Percentiles rank a stretch among this genome's conserved stretches.
Evolutionary conservation across 2,113 vertebrate genomes (phyloP).

Genomic region (human): GRCh38 chr16:16266501-16267000

Average conservation of each 20-base stretch:
- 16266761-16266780: not conserved
- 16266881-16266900: conserved; percentile 16
- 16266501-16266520: not conserved
- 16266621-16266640: not conserved
- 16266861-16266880: not conserved
- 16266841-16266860: conserved; percentile 34
- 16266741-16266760: not conserved
- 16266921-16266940: conserved; percentile 45
- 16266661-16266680: rapidly evolving
- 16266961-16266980: conserved; percentile 55
- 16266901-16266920: conserved; percentile 63
- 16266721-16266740: not conserved
- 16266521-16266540: not conserved
- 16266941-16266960: conserved; percentile 60
- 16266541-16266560: not conserved
- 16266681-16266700: not conserved
- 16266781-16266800: not conserved
- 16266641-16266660: rapidly evolving
- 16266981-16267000: conserved; percentile 50
- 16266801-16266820: not conserved
- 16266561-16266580: rapidly evolving
- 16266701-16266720: not conserved
- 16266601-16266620: not conserved
- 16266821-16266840: not conserved
- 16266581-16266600: not conserved